Percentiles rank a stretch among this genome's conserved stretches.
Conservation (phyloP, 2,113 vertebrate genomes). For the Empidonax traillii region DNA sequence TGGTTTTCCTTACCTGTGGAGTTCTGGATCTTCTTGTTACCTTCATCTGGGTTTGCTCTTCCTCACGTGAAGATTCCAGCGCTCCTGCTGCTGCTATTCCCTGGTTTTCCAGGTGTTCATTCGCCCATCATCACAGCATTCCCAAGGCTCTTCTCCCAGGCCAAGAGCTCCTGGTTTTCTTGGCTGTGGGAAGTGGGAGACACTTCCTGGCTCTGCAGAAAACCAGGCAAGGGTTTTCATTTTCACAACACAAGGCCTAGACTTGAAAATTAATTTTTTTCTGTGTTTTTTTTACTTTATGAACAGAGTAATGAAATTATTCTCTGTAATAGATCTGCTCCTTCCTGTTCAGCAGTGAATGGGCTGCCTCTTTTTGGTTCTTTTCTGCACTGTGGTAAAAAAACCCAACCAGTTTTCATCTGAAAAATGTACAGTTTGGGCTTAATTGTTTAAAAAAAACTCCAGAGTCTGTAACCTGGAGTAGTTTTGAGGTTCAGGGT, state of each 20-base stretch:
- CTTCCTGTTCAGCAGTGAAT: not conserved
- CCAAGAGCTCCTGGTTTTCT: not conserved
- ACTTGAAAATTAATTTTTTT: not conserved
- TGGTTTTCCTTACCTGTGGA: not conserved
- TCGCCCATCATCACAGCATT: not conserved
- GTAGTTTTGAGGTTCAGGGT: not conserved
- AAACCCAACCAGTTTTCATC: not conserved
- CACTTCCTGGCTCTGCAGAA: not conserved
- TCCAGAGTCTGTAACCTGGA: not conserved
- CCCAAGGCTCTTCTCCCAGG: rapidly evolving
- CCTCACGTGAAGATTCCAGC: not conserved
- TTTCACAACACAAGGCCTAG: not conserved
- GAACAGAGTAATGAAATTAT: not conserved
- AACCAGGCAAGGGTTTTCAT: not conserved
- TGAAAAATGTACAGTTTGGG: not conserved
- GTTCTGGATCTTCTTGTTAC: not conserved
- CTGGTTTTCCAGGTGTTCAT: rapidly evolving
- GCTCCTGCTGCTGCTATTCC: not conserved
- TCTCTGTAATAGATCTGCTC: not conserved
- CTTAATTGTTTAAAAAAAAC: not conserved
- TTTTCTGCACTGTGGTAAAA: not conserved
- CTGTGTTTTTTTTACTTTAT: not conserved
- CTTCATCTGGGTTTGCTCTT: not conserved
- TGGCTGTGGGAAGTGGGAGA: not conserved
- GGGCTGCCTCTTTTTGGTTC: not conserved